Evolutionary conservation across 2,888 invertebrate species (phyloP).

Genomic region (Polyommatus iphigenia): DNA sequence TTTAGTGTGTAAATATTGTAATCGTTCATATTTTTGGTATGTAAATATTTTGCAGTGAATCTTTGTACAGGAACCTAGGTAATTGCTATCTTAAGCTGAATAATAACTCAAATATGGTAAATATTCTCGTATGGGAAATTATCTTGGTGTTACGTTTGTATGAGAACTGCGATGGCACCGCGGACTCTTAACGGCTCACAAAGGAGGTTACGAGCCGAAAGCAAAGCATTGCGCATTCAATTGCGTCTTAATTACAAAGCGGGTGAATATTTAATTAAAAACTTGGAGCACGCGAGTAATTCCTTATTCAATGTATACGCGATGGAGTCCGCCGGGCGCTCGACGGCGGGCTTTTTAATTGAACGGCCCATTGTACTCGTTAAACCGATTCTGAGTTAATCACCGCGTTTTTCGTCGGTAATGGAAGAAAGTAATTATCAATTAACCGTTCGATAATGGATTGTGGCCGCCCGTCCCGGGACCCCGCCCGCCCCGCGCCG

Average conservation of each 20-base stretch:
- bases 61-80: too few species aligned
- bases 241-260: conserved; percentile 77
- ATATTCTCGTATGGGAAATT: too few species aligned
- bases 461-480: conserved; percentile 68
- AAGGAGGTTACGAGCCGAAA: conserved; percentile 56
- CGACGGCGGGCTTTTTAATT: conserved; percentile 77
- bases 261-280: conserved; percentile 79
- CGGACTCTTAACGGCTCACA: conserved; percentile 37
- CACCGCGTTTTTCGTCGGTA: conserved; percentile 76
- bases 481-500: conserved; percentile 56
- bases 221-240: conserved; percentile 64
- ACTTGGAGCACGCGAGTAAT: conserved; percentile 77
- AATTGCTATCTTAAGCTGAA: too few species aligned
- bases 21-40: too few species aligned
- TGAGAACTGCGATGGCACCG: too few species aligned
- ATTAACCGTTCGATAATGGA: conserved; percentile 78
- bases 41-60: too few species aligned
- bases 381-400: conserved; percentile 78
- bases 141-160: too few species aligned
- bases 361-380: conserved; percentile 77
- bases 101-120: too few species aligned
- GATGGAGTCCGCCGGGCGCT: conserved; percentile 72
- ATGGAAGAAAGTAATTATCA: conserved; percentile 80
- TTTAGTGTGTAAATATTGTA: too few species aligned
- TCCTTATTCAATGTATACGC: conserved; percentile 77